phyloP scores from a whole-genome alignment of 2,113 vertebrate genomes.

The Struthidea cinerea region DNA sequence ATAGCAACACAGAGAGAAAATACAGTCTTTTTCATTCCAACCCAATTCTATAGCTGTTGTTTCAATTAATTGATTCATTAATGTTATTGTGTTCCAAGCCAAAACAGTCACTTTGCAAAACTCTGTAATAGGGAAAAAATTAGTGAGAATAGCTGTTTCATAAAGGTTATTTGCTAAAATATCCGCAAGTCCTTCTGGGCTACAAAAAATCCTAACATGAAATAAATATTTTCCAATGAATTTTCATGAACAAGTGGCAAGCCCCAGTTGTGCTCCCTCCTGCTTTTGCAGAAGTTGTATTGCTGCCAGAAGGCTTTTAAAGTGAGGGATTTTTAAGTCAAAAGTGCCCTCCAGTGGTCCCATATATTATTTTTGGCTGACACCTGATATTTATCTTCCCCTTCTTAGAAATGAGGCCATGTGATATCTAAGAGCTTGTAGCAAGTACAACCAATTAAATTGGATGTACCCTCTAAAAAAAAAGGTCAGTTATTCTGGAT shows the following conservation, averaged over 20 bases:
- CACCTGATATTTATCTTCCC: neutral
- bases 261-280: neutral
- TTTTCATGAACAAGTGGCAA: neutral
- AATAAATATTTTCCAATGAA: neutral
- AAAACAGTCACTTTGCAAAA: neutral
- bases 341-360: slow-evolving; percentile 57
- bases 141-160: neutral
- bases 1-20: neutral
- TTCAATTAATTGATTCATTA: neutral
- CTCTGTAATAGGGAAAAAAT: neutral
- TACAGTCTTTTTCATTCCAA: neutral
- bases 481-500: neutral
- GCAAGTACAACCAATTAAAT: neutral
- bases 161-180: neutral
- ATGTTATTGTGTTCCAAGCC: neutral
- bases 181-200: neutral
- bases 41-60: neutral
- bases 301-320: neutral
- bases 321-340: neutral
- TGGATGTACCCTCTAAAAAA: neutral
- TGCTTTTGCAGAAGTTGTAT: neutral
- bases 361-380: neutral
- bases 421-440: neutral
- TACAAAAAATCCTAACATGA: neutral
- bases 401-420: neutral